phyloP scores from a whole-genome alignment of 1,140 invertebrate genomes.

The Pachypeltis micranthus region DNA sequence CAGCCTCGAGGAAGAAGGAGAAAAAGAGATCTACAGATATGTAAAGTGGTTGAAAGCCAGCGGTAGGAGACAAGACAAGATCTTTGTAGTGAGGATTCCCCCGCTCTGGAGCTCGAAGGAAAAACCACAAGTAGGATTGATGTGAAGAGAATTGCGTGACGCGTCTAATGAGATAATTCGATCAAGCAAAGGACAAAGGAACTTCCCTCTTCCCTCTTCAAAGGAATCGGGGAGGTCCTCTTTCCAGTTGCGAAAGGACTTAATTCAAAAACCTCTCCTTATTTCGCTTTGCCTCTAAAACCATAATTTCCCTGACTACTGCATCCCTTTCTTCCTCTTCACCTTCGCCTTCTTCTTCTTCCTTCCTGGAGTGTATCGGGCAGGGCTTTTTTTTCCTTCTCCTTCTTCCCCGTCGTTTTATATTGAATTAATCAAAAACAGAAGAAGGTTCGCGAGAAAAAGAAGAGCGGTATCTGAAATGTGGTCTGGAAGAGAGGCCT shows the following conservation, averaged over 20 bases:
- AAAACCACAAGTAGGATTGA: conserved; percentile 8
- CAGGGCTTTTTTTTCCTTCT: no score
- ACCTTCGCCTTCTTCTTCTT: no score
- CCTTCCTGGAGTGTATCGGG: conserved; percentile 1
- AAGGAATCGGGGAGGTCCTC: not conserved
- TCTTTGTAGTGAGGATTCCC: no score
- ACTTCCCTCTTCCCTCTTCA: not conserved
- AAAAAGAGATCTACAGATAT: no score
- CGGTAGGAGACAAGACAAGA: not conserved
- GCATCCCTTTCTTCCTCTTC: no score
- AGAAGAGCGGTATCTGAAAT: not conserved
- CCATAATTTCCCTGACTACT: not conserved
- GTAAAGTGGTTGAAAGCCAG: not conserved
- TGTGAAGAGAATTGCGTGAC: conserved; percentile 2
- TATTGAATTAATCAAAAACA: conserved; percentile 10
- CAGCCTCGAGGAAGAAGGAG: no score
- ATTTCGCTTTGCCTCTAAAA: conserved; percentile 5
- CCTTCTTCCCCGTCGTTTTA: no score
- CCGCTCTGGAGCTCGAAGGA: no score
- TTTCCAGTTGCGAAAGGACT: not conserved
- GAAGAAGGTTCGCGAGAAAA: not conserved
- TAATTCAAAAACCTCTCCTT: conserved; percentile 5
- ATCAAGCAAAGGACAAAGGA: conserved; percentile 7
- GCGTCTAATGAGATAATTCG: conserved; percentile 6
- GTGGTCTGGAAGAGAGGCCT: not conserved